A percentile compares a stretch with the other conserved stretches of the same genome.
These are phyloP conservation scores for Synanceia verrucosa DNA, from an alignment of 2,797 vertebrate genomes.

Conservation along the genomic window DNA sequence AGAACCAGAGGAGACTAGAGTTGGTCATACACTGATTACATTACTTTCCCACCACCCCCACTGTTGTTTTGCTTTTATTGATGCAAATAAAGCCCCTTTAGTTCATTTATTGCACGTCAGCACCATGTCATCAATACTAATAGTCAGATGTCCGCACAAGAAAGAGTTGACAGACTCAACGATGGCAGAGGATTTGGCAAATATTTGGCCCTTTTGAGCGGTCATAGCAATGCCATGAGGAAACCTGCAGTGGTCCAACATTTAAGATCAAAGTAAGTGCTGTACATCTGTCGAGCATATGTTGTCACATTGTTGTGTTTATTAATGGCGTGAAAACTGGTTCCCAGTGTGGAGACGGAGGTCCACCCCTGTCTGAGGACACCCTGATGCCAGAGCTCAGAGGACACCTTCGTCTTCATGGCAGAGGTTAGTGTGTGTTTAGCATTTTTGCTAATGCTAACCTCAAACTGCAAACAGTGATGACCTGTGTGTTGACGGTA, in stretches of 20 bases:
- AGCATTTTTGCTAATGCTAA: conserved; percentile 28
- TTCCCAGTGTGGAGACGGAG: conserved; percentile 95
- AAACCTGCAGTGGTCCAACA: neutral
- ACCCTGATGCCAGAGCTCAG: conserved; percentile 94
- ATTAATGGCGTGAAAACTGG: conserved; percentile 89
- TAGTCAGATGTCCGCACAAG: too few species aligned
- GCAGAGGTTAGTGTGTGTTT: conserved; percentile 87
- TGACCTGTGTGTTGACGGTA: neutral
- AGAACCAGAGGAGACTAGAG: too few species aligned
- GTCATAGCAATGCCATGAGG: neutral
- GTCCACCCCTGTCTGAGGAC: conserved; percentile 98
- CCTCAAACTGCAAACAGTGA: neutral
- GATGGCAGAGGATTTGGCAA: neutral
- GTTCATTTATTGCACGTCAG: neutral
- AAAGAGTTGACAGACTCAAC: too few species aligned
- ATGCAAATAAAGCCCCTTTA: neutral
- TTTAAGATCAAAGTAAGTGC: neutral
- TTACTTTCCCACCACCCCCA: too few species aligned
- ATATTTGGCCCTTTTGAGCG: neutral
- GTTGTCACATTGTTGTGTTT: neutral
- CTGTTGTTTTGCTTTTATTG: too few species aligned
- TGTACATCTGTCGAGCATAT: neutral
- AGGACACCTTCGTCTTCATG: conserved; percentile 97
- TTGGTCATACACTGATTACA: neutral
- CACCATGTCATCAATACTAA: neutral